Evolutionary conservation across 2,888 invertebrate genomes (phyloP), one percentile per base, ranked within the genome.

Genomic region (Antheraea yamamai): DNA sequence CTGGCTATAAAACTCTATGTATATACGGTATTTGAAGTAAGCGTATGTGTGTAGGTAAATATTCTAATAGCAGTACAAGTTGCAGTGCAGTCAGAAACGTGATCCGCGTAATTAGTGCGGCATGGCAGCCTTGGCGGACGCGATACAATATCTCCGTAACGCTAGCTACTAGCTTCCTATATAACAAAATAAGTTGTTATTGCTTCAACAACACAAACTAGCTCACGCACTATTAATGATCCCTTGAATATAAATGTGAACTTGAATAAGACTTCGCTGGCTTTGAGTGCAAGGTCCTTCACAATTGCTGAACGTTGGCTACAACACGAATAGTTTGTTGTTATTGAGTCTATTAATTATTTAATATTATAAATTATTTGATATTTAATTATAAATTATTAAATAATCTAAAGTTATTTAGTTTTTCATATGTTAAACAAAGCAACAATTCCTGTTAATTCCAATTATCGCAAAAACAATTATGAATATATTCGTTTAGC

Each of bases 61-160:
- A 66, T 66, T 66, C 4, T 30, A 66, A 66, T 39, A n/a, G n/a
- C n/a, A 70, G n/a, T 39, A 39, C 70, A n/a, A 70, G 20, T 70
- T 35, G 70, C 70, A 70, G 39, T 70, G 70, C 39, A 20, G 70
- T 39, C 39, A n/a, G 70, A 70, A 70, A 70, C 70, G 70, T 70
- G 70, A 70, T 70, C 70, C 39, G 35, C 39, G 70, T 70, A 70
- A 70, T 70, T 70, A 70, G 70, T 70, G 39, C 39, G 20, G 39
- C 39, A 70, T n/a, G 20, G 39, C 39, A 70, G 39, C 70, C 70
- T 70, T 70, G 70, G 39, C 70, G 70, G 64, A 20, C 30, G 64
- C 64, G 64, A 66, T 66, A 66, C 64, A 66, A 66, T 66, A 66
- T 66, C 30, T 7, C 26, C 30, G 12, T 26, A 30, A 66, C 26